Percentiles rank a stretch among this genome's conserved stretches.
These are phyloP conservation scores for Rhincodon typus DNA, from an alignment of 2,797 vertebrate genomes.

Conservation along the genomic window DNA sequence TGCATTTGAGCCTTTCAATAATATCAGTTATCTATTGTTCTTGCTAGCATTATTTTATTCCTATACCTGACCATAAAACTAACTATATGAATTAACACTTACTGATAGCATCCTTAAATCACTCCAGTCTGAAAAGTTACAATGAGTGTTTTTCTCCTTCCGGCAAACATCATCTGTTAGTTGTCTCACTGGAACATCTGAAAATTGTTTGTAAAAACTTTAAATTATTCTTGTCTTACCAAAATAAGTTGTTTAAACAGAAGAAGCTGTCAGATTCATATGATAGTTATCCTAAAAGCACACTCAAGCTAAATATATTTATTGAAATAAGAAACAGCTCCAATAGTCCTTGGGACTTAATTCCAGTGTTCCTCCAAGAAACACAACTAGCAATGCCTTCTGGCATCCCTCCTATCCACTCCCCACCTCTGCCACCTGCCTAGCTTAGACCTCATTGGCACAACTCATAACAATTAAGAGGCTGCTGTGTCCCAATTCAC, in stretches of 20 bases:
- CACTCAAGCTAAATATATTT: not conserved
- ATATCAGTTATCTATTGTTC: not conserved
- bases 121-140: not conserved
- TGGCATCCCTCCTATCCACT: too few relatives aligned
- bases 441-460: not conserved
- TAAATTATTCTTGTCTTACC: not conserved
- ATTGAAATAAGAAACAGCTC: not conserved
- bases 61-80: not conserved
- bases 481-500: not conserved
- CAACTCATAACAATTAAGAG: not conserved
- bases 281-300: not conserved
- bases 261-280: not conserved
- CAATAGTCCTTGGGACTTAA: not conserved
- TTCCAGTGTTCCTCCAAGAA: not conserved
- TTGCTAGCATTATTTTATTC: not conserved
- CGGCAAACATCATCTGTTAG: not conserved
- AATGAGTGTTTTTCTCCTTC: not conserved
- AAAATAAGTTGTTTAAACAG: not conserved
- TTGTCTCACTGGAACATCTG: not conserved
- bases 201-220: not conserved
- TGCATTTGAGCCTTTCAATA: not conserved
- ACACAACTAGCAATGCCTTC: not conserved
- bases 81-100: not conserved
- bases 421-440: not conserved
- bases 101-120: not conserved